These are phyloP conservation scores for Pterostichus niger DNA, from an alignment of 2,888 invertebrate genomes.

Conservation along the genomic window DNA sequence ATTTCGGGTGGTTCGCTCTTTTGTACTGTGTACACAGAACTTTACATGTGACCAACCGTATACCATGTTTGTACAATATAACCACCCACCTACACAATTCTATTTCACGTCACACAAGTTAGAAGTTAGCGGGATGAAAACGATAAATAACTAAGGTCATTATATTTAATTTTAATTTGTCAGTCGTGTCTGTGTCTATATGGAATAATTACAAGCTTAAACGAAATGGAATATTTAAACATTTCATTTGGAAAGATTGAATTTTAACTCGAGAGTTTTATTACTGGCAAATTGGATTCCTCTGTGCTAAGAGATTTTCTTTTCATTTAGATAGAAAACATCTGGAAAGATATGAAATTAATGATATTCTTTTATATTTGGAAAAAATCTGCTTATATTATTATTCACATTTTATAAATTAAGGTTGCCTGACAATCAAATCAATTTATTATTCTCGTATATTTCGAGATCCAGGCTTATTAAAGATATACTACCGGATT, in stretches of 20 bases:
- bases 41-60: slow-evolving; percentile 2
- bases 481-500: no score
- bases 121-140: not conserved
- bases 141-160: slow-evolving; percentile 9
- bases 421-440: no score
- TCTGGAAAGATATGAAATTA: slow-evolving; percentile 31
- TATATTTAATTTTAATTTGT: slow-evolving; percentile 20
- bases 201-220: not conserved
- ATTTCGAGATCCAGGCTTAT: no score
- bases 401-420: no score
- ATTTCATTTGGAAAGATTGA: slow-evolving; percentile 46
- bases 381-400: no score
- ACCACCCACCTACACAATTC: slow-evolving; percentile 20
- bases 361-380: not conserved
- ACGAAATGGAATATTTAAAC: no score
- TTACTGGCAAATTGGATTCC: no score
- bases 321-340: slow-evolving; percentile 8
- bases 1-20: slow-evolving; percentile 12
- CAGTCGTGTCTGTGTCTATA: slow-evolving; percentile 5
- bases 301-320: not conserved
- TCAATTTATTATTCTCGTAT: no score
- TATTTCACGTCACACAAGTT: not conserved
- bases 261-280: slow-evolving; percentile 10
- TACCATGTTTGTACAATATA: not conserved
- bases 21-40: slow-evolving; percentile 8